Base-by-base conservation (phyloP, 2,888 invertebrate genomes). In the Standfussiana lucernea region DNA sequence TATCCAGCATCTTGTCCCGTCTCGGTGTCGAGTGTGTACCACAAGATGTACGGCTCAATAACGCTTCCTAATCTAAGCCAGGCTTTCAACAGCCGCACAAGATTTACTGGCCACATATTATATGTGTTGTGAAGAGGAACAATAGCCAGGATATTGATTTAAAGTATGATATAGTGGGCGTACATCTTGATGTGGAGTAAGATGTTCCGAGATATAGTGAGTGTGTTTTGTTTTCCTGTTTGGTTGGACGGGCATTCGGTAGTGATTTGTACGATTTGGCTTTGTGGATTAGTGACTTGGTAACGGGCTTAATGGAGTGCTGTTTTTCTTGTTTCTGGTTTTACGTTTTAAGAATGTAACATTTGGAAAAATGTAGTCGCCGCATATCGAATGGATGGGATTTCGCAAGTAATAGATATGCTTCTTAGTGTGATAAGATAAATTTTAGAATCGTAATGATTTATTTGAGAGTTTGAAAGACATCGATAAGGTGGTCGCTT, bases 21-120 rank as follows among this genome's bases (percentile, higher is more conserved):
- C 66, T 70, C 64, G 35, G 13, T 37, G 68, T 37, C 62, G 64
- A 62, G 81, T 76, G 56, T 35, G 78, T 35, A 77, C 56, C 77
- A 76, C 90, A 95, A 95, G 95, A 95, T 92, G 91, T 92, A 95
- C 92, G 93, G 89, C 92, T 93, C 94, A 94, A 95, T 95, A 95
- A 93, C 92, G 93, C 85, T 87, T 86, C 92, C 90, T 95, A 93
- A 94, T 93, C 94, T 93, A 89, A 93, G 91, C 92, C 91, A 83
- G 91, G 92, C 93, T 93, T 90, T 91, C 89, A 86, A 87, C 88
- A 89, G 90, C 89, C 92, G 81, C 88, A 80, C 75, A 85, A 94
- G 95, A 95, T 95, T 94, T 95, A 95, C 90, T 90, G 90, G 90
- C 89, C 91, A 91, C 89, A 91, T 93, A 91, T 91, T 89, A 90